phyloP scores from a whole-genome alignment of 2,113 vertebrate species.

The Catharus fuscescens region DNA sequence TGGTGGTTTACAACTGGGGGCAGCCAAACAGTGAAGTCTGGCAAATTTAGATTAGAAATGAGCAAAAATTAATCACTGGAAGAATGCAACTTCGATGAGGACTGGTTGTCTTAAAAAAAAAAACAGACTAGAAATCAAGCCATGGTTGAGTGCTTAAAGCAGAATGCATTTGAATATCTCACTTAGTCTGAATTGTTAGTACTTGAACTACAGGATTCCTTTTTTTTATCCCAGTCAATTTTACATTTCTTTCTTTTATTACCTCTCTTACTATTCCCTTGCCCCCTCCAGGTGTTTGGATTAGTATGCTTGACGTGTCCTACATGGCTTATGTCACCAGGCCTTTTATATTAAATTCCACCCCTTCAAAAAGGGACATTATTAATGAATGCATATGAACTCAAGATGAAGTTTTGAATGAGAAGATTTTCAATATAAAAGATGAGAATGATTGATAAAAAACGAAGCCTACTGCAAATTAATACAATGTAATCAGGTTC shows the following conservation, averaged over 20 bases:
- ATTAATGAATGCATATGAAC: not conserved
- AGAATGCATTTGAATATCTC: not conserved
- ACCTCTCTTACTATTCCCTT: not conserved
- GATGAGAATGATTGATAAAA: not conserved
- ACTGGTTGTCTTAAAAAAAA: not conserved
- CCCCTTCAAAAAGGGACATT: not conserved
- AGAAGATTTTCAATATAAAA: not conserved
- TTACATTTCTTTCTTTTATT: not conserved
- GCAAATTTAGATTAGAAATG: not conserved
- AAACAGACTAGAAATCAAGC: not conserved
- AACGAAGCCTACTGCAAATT: not conserved
- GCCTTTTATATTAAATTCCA: not conserved
- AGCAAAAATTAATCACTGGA: not conserved
- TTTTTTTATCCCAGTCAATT: not conserved
- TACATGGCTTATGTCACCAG: accelerated
- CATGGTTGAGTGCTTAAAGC: not conserved
- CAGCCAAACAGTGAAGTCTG: not conserved
- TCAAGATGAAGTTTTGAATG: not conserved
- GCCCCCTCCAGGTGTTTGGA: not conserved
- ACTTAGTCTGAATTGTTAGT: not conserved
- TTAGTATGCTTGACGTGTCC: not conserved
- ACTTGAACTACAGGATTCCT: not conserved
- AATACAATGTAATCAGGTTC: not conserved
- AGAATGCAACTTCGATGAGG: not conserved
- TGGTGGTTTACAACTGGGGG: not conserved